Evolutionary conservation across 2,888 invertebrate genomes (phyloP).

Genomic region (Temnothorax rugatulus): DNA sequence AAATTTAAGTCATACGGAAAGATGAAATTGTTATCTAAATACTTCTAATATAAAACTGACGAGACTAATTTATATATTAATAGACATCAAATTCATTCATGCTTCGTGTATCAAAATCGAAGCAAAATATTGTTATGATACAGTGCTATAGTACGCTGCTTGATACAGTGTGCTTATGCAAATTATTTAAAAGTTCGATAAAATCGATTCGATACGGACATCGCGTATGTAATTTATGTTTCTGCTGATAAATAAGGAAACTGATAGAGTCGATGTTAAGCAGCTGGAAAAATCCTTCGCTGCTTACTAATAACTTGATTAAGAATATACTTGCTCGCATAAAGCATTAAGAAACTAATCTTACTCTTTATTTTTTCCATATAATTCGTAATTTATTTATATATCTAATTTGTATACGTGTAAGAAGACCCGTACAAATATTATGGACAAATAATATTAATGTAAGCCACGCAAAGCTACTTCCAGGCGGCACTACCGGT

Average conservation of each 20-base stretch:
- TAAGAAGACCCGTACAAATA: not conserved
- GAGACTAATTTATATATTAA: not conserved
- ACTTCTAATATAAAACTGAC: not conserved
- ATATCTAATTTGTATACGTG: not conserved
- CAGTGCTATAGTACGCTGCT: no score
- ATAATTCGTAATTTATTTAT: not conserved
- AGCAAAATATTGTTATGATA: not conserved
- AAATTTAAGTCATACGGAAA: not conserved
- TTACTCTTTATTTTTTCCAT: not conserved
- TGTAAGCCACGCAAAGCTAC: not conserved
- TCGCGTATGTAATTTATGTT: not conserved
- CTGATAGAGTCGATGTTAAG: not conserved
- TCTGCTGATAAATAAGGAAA: conserved; percentile 1
- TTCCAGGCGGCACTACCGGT: not conserved
- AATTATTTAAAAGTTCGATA: conserved; percentile 1
- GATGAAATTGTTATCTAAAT: not conserved
- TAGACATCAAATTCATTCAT: not conserved
- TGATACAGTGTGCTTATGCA: not conserved
- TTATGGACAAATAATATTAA: conserved; percentile 13
- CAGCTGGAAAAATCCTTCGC: not conserved
- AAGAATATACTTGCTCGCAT: not conserved
- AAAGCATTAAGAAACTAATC: not conserved
- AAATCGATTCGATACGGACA: not conserved
- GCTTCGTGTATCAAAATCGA: not conserved
- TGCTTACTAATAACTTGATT: not conserved